Evolutionary conservation across 2,113 vertebrate genomes (phyloP).

Genomic region (Dolichotis patagonum): DNA sequence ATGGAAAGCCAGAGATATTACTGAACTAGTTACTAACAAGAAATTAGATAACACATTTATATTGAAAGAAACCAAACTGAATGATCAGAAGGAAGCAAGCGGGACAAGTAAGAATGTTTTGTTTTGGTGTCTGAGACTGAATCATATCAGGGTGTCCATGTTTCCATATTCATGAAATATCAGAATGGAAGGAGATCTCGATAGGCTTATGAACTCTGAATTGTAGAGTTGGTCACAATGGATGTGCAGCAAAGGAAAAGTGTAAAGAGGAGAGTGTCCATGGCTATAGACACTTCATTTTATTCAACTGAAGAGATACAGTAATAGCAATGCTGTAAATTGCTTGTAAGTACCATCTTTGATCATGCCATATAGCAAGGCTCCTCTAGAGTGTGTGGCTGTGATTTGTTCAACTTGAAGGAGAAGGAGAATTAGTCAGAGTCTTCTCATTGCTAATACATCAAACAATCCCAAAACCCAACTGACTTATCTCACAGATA

Average conservation of each 20-base stretch:
- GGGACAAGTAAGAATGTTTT: background rate
- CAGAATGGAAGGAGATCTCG: background rate
- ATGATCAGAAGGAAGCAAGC: background rate
- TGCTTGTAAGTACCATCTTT: background rate
- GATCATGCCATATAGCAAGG: background rate
- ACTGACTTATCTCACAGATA: background rate
- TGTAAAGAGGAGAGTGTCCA: background rate
- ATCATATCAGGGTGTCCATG: background rate
- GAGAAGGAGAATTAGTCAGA: background rate
- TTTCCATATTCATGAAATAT: background rate
- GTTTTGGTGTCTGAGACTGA: background rate
- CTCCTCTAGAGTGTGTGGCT: background rate
- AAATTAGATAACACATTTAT: constrained; percentile 30
- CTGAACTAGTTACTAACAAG: background rate
- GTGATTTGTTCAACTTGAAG: background rate
- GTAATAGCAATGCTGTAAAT: background rate
- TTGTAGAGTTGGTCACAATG: background rate
- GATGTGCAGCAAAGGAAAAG: background rate
- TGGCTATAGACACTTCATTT: background rate
- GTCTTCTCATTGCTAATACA: background rate
- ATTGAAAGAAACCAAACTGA: constrained; percentile 52
- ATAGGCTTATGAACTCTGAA: background rate
- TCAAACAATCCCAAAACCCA: background rate
- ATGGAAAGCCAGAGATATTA: background rate
- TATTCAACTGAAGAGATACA: background rate